A percentile compares a stretch with the other conserved stretches of the same genome.
Conservation (phyloP, 2,113 vertebrate genomes). For the Hepsetus odoe region DNA sequence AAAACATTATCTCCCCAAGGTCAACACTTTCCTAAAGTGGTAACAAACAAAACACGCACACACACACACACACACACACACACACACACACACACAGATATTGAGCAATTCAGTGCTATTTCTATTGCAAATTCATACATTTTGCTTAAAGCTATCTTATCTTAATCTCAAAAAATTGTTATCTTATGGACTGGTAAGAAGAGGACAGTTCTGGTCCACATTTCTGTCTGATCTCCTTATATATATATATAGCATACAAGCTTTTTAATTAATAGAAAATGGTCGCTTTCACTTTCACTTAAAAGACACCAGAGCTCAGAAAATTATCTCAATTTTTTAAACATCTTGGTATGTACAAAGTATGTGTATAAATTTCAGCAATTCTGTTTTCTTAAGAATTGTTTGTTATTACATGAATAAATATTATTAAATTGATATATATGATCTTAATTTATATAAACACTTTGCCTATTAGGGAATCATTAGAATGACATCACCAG, state of each 20-base stretch:
- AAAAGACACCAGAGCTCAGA: no score
- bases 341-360: no score
- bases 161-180: no score
- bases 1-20: slow-evolving; percentile 89
- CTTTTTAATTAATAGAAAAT: no score
- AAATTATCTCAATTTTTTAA: neutral
- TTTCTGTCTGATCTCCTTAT: no score
- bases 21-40: slow-evolving; percentile 83
- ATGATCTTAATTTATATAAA: neutral
- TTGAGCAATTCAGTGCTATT: neutral
- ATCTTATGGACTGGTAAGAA: no score
- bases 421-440: neutral
- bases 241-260: no score
- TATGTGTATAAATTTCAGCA: no score
- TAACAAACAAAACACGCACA: slow-evolving; percentile 11
- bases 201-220: no score
- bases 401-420: neutral
- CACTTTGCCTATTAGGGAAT: neutral
- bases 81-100: neutral
- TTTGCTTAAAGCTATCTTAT: neutral
- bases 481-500: slow-evolving; percentile 19
- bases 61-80: neutral
- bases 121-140: neutral
- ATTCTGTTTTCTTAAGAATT: neutral
- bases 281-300: neutral